Evolutionary conservation across 2,113 vertebrate species (phyloP).

Genomic region (Solenodon paradoxus): DNA sequence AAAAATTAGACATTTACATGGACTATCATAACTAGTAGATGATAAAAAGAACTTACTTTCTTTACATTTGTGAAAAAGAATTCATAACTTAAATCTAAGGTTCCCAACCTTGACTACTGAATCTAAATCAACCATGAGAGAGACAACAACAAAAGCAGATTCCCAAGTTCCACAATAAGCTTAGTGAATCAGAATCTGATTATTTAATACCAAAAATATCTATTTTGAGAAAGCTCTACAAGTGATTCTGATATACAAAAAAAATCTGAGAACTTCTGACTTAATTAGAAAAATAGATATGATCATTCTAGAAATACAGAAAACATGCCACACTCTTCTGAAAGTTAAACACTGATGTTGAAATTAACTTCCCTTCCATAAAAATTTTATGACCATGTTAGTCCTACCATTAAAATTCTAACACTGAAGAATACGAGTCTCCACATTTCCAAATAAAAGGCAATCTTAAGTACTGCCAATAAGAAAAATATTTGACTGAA

Average conservation of each 20-base stretch:
- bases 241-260: neutral
- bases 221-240: conserved; percentile 23
- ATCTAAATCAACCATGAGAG: conserved; percentile 49
- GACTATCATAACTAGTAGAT: conserved; percentile 33
- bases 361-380: neutral
- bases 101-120: conserved; percentile 1
- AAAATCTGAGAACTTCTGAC: neutral
- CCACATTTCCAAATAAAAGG: neutral
- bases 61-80: conserved; percentile 33
- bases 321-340: neutral
- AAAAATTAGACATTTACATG: conserved; percentile 24
- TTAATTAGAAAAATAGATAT: conserved; percentile 42
- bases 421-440: neutral
- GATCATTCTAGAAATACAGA: neutral
- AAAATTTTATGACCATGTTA: neutral
- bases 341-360: conserved; percentile 14
- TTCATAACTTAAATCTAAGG: neutral
- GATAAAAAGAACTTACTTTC: neutral
- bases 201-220: neutral
- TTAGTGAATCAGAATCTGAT: conserved; percentile 16
- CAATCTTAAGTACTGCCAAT: neutral
- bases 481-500: conserved; percentile 13
- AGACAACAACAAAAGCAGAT: conserved; percentile 27
- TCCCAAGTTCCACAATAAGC: neutral
- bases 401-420: conserved; percentile 34